Evolutionary conservation across 2,888 invertebrate genomes (phyloP), one percentile per base, ranked within the genome.

Genomic region (Phaedon cochleariae): DNA sequence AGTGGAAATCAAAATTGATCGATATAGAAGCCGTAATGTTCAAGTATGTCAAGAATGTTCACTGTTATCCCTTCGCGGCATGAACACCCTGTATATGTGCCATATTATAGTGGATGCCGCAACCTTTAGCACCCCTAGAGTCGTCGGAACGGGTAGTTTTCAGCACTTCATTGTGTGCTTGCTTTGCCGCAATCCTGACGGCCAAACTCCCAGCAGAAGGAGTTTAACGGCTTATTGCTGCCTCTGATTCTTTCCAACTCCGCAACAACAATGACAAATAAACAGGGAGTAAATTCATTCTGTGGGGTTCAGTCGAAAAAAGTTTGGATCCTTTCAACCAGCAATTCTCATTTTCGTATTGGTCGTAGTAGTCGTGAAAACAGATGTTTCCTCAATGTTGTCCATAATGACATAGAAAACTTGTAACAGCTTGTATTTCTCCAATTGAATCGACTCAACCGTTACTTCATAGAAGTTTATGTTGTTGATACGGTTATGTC

Each of bases 141-240:
- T 46, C 46, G 48, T 49, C 55, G 22, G 55, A 62, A 57, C 55
- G 29, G 52, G 18, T 62, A 62, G 57, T 62, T 62, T 62, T 37
- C 57, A 12, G 12, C 12, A 10, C 2, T 34, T 12, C 12, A 7
- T 34, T 12, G 34, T 34, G 12, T 34, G 10, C 12, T 4, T 4
- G 34, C 2, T 34, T 34, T 10, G 34, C 12, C 12, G 34, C 12
- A 12, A 12, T 34, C 34, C 34, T 12, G 9, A 12, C 2, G 26
- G 4, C 26, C 26, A 3, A 7, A 26, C 26, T 12, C 10, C 10
- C 10, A 34, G 7, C 34, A 12, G 9, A 4, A 2, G 9, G 2
- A 9, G 34, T 34, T 34, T 10, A 7, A 26, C 34, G 12, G 12
- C 34, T 34, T 34, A 34, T 34, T 34, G 34, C 34, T 34, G 34